These are phyloP conservation scores for Grallaria varia DNA, from an alignment of 2,113 vertebrate genomes.

Conservation along the genomic window DNA sequence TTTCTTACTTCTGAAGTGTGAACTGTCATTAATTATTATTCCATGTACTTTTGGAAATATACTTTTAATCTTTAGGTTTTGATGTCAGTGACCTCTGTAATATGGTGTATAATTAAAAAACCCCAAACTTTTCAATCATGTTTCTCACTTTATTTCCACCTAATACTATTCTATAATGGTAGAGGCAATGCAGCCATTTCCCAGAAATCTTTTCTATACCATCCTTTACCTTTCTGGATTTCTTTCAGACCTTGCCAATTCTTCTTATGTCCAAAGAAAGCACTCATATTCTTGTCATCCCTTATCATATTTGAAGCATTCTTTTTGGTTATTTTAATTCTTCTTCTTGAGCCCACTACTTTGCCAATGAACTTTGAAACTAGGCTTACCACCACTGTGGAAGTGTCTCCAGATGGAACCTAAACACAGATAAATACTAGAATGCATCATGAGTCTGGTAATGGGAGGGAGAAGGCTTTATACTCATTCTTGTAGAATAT, in stretches of 20 bases:
- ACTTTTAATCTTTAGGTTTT: background rate
- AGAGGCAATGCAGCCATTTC: background rate
- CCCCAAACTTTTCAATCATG: background rate
- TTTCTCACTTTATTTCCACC: background rate
- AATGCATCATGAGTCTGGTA: background rate
- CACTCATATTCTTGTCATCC: background rate
- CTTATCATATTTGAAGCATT: background rate
- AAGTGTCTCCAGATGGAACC: background rate
- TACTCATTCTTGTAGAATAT: background rate
- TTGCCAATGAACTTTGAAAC: background rate
- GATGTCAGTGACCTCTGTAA: background rate
- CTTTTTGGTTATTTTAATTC: background rate
- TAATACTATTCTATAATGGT: background rate
- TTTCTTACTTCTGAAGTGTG: background rate
- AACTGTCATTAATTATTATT: background rate
- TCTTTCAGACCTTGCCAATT: background rate
- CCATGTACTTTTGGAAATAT: background rate
- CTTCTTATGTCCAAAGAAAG: background rate
- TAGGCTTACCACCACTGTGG: background rate
- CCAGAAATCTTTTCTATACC: background rate
- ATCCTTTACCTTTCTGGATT: background rate
- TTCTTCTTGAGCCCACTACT: background rate
- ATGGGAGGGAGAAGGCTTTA: background rate
- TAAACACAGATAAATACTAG: background rate
- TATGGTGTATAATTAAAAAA: background rate